Evolutionary conservation across 2,797 vertebrate species (phyloP).

Genomic region (Micromesistius poutassou): DNA sequence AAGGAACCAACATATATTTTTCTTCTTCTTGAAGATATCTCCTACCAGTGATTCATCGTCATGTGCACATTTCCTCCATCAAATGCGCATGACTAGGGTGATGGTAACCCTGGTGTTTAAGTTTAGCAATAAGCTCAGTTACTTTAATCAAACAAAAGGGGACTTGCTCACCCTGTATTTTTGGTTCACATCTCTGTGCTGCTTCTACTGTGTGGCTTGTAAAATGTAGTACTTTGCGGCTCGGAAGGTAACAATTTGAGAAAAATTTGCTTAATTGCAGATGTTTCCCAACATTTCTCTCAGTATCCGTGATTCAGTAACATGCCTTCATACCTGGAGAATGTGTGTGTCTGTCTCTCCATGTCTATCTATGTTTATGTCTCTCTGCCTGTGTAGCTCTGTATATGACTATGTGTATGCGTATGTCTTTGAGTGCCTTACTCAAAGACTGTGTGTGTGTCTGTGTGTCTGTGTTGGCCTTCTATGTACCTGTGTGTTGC

Average conservation of each 20-base stretch:
- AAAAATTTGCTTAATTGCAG: conserved; percentile 13
- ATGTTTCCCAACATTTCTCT: not conserved
- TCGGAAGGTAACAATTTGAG: conserved; percentile 44
- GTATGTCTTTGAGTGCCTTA: too few relatives aligned
- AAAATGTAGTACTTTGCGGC: conserved; percentile 52
- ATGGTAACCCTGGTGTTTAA: not conserved
- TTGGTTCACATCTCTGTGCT: conserved; percentile 57
- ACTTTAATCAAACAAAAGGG: conserved; percentile 6
- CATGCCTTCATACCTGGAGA: not conserved
- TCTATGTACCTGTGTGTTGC: too few relatives aligned
- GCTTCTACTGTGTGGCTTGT: conserved; percentile 46
- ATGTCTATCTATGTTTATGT: not conserved
- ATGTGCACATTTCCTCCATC: not conserved
- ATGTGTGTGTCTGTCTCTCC: not conserved
- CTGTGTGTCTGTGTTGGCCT: too few relatives aligned
- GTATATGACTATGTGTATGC: too few relatives aligned
- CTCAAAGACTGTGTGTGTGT: too few relatives aligned
- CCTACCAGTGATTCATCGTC: not conserved
- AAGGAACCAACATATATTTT: not conserved
- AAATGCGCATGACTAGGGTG: not conserved
- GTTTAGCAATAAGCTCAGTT: not conserved
- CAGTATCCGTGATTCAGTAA: too few relatives aligned
- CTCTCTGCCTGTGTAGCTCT: too few relatives aligned
- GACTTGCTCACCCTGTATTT: conserved; percentile 53
- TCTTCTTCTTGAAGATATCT: not conserved